Conservation (phyloP, 2,113 vertebrate genomes). For the Catharus fuscescens region DNA sequence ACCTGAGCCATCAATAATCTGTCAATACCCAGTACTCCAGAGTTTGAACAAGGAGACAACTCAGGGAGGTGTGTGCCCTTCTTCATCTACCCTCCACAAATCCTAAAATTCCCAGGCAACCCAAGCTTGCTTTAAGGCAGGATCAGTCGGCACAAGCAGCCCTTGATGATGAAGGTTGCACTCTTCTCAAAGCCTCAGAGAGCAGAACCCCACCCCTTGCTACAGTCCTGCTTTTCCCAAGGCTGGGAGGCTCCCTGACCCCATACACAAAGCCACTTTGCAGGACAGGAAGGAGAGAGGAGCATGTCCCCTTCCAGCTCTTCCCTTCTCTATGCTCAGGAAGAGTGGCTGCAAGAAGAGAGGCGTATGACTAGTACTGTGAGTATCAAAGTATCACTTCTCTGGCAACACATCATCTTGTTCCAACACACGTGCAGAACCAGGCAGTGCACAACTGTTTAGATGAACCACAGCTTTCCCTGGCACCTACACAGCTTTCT, state of each 20-base stretch:
- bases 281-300: neutral
- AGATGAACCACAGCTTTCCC: neutral
- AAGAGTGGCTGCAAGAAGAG: neutral
- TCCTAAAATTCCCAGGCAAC: neutral
- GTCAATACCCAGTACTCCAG: neutral
- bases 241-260: neutral
- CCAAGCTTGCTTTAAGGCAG: neutral
- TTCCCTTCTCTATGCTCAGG: neutral
- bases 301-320: neutral
- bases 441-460: neutral
- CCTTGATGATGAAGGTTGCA: neutral
- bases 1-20: neutral
- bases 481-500: neutral
- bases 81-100: neutral
- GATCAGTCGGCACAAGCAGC: neutral
- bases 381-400: neutral
- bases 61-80: neutral
- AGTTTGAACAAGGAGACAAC: neutral
- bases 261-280: accelerated
- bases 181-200: neutral
- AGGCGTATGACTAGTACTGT: neutral
- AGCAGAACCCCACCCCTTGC: accelerated
- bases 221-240: neutral
- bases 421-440: accelerated
- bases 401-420: neutral